Conservation (phyloP, 2,113 vertebrate species). For the Mobula hypostoma region DNA sequence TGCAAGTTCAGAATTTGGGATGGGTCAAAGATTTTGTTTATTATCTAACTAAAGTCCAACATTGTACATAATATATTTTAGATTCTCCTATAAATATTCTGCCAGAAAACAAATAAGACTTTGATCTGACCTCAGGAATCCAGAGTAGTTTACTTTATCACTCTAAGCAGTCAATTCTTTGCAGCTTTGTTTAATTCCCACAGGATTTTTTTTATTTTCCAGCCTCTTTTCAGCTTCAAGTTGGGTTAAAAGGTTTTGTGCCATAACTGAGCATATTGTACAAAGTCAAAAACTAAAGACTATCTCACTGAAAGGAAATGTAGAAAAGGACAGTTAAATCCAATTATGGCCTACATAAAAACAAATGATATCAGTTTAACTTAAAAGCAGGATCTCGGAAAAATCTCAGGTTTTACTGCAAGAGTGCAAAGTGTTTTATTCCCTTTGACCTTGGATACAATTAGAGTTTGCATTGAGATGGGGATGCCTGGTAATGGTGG, state of each 20-base stretch:
- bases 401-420: neutral
- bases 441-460: too few species aligned
- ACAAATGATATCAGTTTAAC: neutral
- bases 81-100: neutral
- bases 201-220: neutral
- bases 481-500: too few species aligned
- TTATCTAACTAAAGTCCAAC: neutral
- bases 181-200: neutral
- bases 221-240: neutral
- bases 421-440: too few species aligned
- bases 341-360: neutral
- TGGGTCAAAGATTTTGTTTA: neutral
- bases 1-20: neutral
- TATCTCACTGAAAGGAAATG: neutral
- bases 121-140: neutral
- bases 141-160: neutral
- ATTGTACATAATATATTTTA: neutral
- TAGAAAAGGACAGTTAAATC: neutral
- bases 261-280: neutral
- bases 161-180: neutral
- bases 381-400: neutral
- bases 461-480: too few species aligned
- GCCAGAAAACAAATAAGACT: neutral
- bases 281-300: neutral
- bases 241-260: neutral